A percentile compares a stretch with the other conserved stretches of the same genome.
These are phyloP conservation scores for Cyphotilapia sp. DNA, from an alignment of 2,113 vertebrate species.

Conservation along the genomic window DNA sequence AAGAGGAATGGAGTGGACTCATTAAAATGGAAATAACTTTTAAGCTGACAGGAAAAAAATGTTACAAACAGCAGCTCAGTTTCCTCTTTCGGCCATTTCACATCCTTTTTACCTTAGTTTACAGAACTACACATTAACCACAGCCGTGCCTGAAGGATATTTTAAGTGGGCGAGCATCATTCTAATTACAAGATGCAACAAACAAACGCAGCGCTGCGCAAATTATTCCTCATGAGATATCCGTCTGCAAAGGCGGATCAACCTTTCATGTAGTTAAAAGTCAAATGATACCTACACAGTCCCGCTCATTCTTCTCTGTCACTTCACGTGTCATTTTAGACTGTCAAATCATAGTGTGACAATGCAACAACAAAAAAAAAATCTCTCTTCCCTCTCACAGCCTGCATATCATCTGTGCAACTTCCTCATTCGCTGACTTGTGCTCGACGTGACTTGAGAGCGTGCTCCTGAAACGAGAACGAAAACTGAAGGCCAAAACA, in stretches of 20 bases:
- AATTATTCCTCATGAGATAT: not conserved
- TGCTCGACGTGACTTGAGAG: not conserved
- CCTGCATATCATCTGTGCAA: conserved; percentile 26
- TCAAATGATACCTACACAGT: not conserved
- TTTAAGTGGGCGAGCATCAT: not conserved
- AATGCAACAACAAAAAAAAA: not conserved
- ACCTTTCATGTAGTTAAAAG: not conserved
- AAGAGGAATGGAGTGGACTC: not conserved
- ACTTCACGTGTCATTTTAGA: not conserved
- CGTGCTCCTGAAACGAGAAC: conserved; percentile 40
- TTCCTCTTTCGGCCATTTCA: conserved; percentile 56
- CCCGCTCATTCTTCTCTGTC: not conserved
- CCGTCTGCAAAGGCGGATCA: not conserved
- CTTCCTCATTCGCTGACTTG: conserved; percentile 66
- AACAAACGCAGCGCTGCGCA: not conserved
- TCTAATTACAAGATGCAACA: not conserved
- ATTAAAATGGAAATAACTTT: not conserved
- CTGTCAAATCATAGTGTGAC: not conserved
- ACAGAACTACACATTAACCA: not conserved
- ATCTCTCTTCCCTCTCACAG: conserved; percentile 29
- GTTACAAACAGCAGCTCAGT: not conserved
- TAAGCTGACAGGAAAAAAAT: not conserved
- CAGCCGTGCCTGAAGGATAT: not conserved
- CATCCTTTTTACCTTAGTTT: conserved; percentile 19
- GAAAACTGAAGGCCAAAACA: not conserved